These are phyloP conservation scores for Vannuccia rotundouncinata DNA, from an alignment of 2,888 invertebrate genomes.

Conservation along the genomic window DNA sequence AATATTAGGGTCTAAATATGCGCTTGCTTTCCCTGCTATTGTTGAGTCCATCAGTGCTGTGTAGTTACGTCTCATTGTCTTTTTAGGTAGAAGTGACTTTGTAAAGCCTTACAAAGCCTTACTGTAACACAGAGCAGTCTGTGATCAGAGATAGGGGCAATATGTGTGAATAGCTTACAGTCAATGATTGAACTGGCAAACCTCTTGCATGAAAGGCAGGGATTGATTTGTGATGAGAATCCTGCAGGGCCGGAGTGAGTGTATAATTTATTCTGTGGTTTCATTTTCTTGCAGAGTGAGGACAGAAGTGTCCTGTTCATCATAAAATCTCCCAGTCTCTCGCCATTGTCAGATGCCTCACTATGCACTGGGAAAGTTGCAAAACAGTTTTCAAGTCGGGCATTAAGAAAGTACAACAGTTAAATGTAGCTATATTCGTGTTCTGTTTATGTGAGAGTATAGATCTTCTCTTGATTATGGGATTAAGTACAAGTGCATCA, in stretches of 20 bases:
- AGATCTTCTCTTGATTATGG: conserved; percentile 16
- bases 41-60: conserved; percentile 22
- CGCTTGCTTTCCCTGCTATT: conserved; percentile 24
- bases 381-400: background rate
- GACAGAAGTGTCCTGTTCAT: background rate
- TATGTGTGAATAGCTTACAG: background rate
- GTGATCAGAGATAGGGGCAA: background rate
- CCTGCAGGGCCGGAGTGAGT: background rate
- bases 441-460: conserved; percentile 16
- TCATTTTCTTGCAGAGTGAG: background rate
- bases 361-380: background rate
- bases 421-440: conserved; percentile 1
- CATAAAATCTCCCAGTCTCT: background rate
- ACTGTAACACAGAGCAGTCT: background rate
- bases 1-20: conserved; percentile 21
- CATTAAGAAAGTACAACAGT: no score
- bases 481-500: conserved; percentile 21
- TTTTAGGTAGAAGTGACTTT: conserved; percentile 26
- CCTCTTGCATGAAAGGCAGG: background rate
- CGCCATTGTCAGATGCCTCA: background rate
- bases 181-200: background rate
- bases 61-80: conserved; percentile 20
- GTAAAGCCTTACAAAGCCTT: background rate
- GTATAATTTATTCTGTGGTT: background rate
- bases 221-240: background rate